Percentiles rank a stretch among this genome's conserved stretches.
Conservation (phyloP, 2,888 invertebrate genomes). For the Drosophila engyochracea region DNA sequence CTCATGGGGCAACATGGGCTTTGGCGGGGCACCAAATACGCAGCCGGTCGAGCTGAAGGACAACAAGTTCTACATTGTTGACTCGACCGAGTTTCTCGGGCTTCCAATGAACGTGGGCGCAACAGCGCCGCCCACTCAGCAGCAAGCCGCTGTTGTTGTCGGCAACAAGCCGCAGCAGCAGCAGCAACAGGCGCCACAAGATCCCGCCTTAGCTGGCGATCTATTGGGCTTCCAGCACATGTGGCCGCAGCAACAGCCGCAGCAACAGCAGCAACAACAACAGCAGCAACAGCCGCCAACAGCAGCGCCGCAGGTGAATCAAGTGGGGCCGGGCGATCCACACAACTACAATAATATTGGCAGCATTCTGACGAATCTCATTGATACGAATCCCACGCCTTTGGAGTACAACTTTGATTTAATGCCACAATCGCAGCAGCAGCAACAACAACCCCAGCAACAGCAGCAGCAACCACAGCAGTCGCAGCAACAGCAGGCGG, state of each 20-base stretch:
- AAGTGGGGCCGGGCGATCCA: conserved; percentile 71
- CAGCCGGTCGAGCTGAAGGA: conserved; percentile 79
- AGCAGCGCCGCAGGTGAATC: conserved; percentile 56
- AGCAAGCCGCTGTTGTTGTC: conserved; percentile 42
- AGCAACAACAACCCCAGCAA: conserved; percentile 68
- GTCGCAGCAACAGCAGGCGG: conserved; percentile 48
- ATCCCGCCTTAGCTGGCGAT: conserved; percentile 78
- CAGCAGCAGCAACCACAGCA: conserved; percentile 62
- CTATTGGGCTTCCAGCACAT: conserved; percentile 84
- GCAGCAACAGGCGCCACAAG: conserved; percentile 79
- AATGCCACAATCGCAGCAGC: conserved; percentile 75
- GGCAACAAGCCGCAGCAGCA: conserved; percentile 56
- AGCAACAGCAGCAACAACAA: conserved; percentile 65
- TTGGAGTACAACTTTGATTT: conserved; percentile 85
- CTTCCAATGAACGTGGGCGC: conserved; percentile 84
- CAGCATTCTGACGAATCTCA: conserved; percentile 85
- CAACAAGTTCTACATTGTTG: conserved; percentile 84
- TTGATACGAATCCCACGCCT: conserved; percentile 84
- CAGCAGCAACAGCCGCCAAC: conserved; percentile 60
- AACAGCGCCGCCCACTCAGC: conserved; percentile 48
- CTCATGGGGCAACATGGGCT: conserved; percentile 70
- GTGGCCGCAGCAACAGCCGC: conserved; percentile 83
- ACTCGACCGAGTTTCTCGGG: conserved; percentile 84
- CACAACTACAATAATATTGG: conserved; percentile 85
- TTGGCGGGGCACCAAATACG: conserved; percentile 64